Base-by-base conservation (phyloP, 2,888 invertebrate species). In the Coleophora deauratella region DNA sequence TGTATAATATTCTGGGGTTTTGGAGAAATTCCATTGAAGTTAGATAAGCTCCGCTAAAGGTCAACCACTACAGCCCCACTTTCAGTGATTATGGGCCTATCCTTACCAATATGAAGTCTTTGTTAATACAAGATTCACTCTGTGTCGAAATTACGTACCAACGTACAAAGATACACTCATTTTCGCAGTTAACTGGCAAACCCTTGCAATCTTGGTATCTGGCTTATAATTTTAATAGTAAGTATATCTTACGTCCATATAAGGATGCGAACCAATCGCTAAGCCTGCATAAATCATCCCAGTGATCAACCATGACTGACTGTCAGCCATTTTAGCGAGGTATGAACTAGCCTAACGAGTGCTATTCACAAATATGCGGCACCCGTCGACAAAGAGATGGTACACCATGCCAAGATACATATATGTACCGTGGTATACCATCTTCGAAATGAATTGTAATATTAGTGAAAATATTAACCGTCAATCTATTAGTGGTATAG, bases 261-360 rank as follows among this genome's bases (percentile, higher is more conserved):
- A 51, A 14, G 49, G 47, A 49, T 39, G 47, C 50, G 48, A 47
- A 50, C 46, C 12, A 14, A 32, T 9, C 9, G 13, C 32, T 21
- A 33, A 38, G 42, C 40, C 35, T 40, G 15, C 38, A 72, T 71
- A 73, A 69, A 73, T 73, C 71, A 67, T 55, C 42, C 37, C 54
- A 62, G 65, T 72, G 74, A 77, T 71, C 62, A 62, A 66, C 67
- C 73, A 72, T 72, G 75, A 79, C 71, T 64, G 75, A 69, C 70
- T 58, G 62, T 60, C 62, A 30, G 15, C 11, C 31, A 40, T 44
- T 37, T 42, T 50, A 48, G 57, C 59, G 53, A 72, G 74, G 63
- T 72, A 70, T 67, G 67, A 66, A 64, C 59, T 50, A 44, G 51
- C 64, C 78, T 84, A 84, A 84, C 82, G 82, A 84, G 71, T 56